Conservation (phyloP, 2,797 vertebrate genomes). For the Acanthis flammea region DNA sequence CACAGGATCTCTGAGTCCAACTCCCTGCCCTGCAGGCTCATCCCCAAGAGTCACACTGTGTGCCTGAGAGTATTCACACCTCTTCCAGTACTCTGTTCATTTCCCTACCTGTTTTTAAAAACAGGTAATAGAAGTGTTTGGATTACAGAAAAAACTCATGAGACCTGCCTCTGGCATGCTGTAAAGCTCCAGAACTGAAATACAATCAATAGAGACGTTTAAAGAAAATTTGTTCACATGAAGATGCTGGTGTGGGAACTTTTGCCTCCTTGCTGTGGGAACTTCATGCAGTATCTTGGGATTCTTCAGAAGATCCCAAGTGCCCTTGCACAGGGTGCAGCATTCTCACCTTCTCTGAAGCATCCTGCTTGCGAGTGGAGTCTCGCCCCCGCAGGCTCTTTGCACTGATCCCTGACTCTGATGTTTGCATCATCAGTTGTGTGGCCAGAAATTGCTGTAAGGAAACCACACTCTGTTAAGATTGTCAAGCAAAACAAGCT, state of each 20-base stretch:
- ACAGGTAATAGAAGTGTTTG: neutral
- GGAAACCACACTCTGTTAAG: slow-evolving; percentile 52
- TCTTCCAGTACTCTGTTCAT: neutral
- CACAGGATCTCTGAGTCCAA: neutral
- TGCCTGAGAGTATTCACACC: neutral
- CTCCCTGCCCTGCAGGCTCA: neutral
- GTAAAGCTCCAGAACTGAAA: neutral
- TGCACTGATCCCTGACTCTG: slow-evolving; percentile 95
- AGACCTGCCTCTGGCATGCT: neutral
- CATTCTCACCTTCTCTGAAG: slow-evolving; percentile 91
- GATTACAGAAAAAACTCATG: neutral
- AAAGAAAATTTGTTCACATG: neutral
- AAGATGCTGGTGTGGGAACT: neutral
- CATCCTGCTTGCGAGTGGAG: slow-evolving; percentile 92
- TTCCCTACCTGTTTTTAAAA: neutral
- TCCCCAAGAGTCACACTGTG: neutral
- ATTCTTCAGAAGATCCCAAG: slow-evolving; percentile 13
- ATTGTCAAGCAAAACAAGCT: slow-evolving; percentile 42
- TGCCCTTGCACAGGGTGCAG: neutral
- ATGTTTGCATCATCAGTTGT: slow-evolving; percentile 93
- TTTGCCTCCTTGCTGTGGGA: neutral
- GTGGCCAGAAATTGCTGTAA: slow-evolving; percentile 89
- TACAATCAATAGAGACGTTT: neutral
- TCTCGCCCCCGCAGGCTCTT: slow-evolving; percentile 97
- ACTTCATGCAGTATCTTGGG: neutral